Base-by-base conservation (phyloP, 2,113 vertebrate species). In the Polyodon spathula region DNA sequence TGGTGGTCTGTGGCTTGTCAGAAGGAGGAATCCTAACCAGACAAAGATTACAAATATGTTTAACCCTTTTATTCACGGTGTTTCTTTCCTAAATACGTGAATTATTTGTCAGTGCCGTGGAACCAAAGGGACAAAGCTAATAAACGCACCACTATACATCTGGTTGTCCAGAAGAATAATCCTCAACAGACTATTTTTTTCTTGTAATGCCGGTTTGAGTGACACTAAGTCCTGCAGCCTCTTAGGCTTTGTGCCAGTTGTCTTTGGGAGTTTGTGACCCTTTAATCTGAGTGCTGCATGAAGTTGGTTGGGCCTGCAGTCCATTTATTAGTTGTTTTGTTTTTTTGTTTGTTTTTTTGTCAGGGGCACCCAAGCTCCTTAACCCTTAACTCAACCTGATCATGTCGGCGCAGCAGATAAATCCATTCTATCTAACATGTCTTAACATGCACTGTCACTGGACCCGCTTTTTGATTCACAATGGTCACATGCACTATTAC, bases 1-100 rank as follows among this genome's bases (percentile, higher is more conserved):
- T 77, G 77, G 75, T 61, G 64, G 79, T 75, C 72, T 72, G 65
- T 63, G 80, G 73, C 83, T 72, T 79, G 78, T 78, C 75, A 3
- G 27, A 27, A 27, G 3, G 27, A 27, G 27, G 27, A 27, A 27
- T 3, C 27, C 27, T 27, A 27, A 27, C 27, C 27, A 74, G 64
- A 58, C 54, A 57, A 50, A 17, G 37, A 53, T 53, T 17, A 11
- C 14, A 12, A 62, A 37, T 51, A 37, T 12, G n/a, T 39, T 44
- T 42, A 44, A 38, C 41, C 56, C 44, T 17, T 57, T 37, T 63
- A 57, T 14, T 11, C 17, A 40, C 10, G 40, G 40, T 37, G 11
- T 27, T 16, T 15, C 53, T 52, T 37, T 66, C 50, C 43, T 61
- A 61, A 37, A 66, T 16, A 56, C 41, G 54, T 37, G 27, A 27